A percentile compares a stretch with the other conserved stretches of the same genome.
phyloP scores from a whole-genome alignment of 2,113 vertebrate species.

The Promerops cafer region DNA sequence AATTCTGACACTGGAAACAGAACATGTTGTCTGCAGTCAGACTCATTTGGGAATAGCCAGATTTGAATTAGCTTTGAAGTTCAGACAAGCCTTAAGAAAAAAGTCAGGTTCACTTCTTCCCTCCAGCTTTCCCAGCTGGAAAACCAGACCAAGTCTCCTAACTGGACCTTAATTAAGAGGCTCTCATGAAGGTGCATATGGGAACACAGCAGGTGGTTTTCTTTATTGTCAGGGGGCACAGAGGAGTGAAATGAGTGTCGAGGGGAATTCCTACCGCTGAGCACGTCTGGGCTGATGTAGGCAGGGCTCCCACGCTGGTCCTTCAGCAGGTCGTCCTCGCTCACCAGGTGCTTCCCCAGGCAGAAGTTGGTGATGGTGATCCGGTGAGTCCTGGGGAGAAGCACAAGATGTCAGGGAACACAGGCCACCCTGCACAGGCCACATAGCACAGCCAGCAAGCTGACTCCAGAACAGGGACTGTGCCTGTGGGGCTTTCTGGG shows the following conservation, averaged over 20 bases:
- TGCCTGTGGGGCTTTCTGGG: neutral
- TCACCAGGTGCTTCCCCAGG: slow-evolving; percentile 97
- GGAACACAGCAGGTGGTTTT: neutral
- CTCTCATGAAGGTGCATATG: neutral
- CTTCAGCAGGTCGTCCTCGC: slow-evolving; percentile 95
- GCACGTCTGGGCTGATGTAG: slow-evolving; percentile 97
- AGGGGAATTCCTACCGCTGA: slow-evolving; percentile 81
- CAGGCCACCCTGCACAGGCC: neutral
- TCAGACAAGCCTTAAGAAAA: neutral
- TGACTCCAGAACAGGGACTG: neutral
- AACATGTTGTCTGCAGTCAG: neutral
- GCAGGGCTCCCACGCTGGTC: slow-evolving; percentile 98
- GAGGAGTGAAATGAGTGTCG: accelerated
- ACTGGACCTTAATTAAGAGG: neutral
- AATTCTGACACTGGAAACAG: neutral
- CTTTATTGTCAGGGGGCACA: neutral
- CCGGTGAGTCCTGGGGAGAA: slow-evolving; percentile 83
- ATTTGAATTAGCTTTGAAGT: neutral
- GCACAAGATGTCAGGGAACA: neutral
- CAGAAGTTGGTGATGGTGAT: slow-evolving; percentile 99
- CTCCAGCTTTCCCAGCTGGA: neutral
- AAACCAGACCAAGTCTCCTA: neutral
- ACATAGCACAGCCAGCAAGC: neutral
- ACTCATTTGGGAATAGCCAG: neutral
- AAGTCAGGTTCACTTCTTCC: neutral